These are phyloP conservation scores for Saimiri boliviensis DNA, from an alignment of 2,113 vertebrate genomes.

Conservation along the genomic window DNA sequence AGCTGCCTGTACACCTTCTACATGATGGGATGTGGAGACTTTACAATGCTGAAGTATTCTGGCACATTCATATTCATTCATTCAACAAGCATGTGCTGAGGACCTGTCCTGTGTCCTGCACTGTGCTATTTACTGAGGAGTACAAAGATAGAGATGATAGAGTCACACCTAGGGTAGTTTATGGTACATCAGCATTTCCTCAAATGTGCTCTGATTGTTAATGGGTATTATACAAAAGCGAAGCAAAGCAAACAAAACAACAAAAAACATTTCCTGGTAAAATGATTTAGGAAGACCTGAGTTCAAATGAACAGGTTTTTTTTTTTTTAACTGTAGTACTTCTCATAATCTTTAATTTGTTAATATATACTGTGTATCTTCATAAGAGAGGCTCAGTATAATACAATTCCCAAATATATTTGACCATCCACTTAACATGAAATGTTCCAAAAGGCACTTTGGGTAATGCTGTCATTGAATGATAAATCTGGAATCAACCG, in stretches of 20 bases:
- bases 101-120: not conserved
- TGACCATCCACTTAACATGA: not conserved
- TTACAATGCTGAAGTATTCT: not conserved
- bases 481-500: not conserved
- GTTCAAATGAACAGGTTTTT: not conserved
- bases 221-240: not conserved
- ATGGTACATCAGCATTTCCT: not conserved
- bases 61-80: not conserved
- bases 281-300: not conserved
- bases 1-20: not conserved
- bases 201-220: not conserved
- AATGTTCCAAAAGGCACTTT: slow-evolving; percentile 11
- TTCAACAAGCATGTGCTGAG: not conserved
- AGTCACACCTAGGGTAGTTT: not conserved
- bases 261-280: not conserved
- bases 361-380: not conserved
- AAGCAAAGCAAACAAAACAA: not conserved
- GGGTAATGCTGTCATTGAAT: not conserved
- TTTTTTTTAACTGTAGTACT: not conserved
- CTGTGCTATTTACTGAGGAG: not conserved
- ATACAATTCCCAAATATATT: not conserved
- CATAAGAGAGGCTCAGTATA: not conserved
- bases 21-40: not conserved
- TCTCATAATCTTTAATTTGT: not conserved
- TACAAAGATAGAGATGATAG: not conserved